Base-by-base conservation (phyloP, 2,797 vertebrate species). In the Ceyx erithaca region DNA sequence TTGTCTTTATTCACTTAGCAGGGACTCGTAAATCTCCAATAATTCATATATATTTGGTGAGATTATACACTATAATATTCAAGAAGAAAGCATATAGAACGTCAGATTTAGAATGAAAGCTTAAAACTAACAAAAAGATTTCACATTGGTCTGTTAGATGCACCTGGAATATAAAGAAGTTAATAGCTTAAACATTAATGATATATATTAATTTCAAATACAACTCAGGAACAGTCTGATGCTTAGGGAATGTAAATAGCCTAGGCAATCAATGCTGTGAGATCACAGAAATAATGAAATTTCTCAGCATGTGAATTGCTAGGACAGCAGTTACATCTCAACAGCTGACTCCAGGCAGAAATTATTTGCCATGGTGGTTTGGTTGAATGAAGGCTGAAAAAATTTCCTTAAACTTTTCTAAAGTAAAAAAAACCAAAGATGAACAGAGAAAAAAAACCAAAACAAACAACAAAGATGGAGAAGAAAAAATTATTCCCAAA, bases 181-280 rank as follows among this genome's bases (percentile, higher is more conserved):
- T 87, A 80, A 85, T 72, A 78, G 33, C 13, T 94, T 77, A 92
- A 92, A 84, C 86, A 86, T 86, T 84, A 76, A 91, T 88, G 11
- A 23, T 45, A 5, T 25, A 2, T 72, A 62, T 88, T 83, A 83
- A 85, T 89, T 95, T 87, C 31, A 91, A 49, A 83, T 91, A 71
- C 43, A 52, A 35, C 49, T 51, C 21, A 76, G 14, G 51, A 80
- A 48, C 71, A 49, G 41, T 8, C 26, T 55, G 54, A 37, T 68
- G 28, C 46, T 91, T 80, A 75, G 55, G 20, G 35, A 85, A 45
- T 9, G 6, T 59, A 41, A 70, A 35, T 59, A 23, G 41, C 33
- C 55, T 35, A 18, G 85, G 31, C 22, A 69, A 69, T 25, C 0
- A 0, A 57, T 87, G 46, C 31, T 85, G 21, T n/a, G 59, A 76